Percentiles rank a stretch among this genome's conserved stretches.
phyloP scores from a whole-genome alignment of 1,140 invertebrate species.

The Bactericera cockerelli region DNA sequence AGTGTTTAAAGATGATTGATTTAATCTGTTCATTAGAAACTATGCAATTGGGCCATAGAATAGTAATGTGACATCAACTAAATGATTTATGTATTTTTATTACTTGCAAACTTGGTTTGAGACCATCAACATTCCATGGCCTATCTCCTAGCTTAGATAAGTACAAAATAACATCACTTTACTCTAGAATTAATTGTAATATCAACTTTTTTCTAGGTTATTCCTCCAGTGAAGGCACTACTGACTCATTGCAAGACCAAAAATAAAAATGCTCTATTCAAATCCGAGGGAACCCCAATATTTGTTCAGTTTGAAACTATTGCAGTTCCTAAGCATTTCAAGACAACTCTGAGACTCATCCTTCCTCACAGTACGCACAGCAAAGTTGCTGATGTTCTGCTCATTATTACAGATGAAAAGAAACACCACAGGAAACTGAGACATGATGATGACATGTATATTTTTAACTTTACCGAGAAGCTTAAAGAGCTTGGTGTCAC shows the following conservation, averaged over 20 bases:
- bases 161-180: no score
- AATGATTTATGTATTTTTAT: no score
- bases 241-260: background rate
- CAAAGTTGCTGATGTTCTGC: background rate
- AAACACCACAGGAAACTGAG: background rate
- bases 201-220: no score
- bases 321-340: background rate
- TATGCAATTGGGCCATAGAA: no score
- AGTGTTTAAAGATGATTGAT: no score
- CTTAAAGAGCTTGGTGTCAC: slow-evolving; percentile 4
- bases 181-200: no score
- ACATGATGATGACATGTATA: slow-evolving; percentile 8
- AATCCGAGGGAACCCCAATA: background rate
- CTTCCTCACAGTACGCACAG: background rate
- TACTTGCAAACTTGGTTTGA: no score
- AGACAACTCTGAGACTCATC: background rate
- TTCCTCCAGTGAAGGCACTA: background rate
- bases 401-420: slow-evolving; percentile 3
- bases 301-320: slow-evolving; percentile 1
- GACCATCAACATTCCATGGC: no score
- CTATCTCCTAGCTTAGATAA: no score
- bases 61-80: no score
- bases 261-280: background rate
- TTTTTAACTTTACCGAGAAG: slow-evolving; percentile 4
- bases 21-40: no score